phyloP scores from a whole-genome alignment of 2,797 vertebrate species.

The Pantherophis alleghaniensis region DNA sequence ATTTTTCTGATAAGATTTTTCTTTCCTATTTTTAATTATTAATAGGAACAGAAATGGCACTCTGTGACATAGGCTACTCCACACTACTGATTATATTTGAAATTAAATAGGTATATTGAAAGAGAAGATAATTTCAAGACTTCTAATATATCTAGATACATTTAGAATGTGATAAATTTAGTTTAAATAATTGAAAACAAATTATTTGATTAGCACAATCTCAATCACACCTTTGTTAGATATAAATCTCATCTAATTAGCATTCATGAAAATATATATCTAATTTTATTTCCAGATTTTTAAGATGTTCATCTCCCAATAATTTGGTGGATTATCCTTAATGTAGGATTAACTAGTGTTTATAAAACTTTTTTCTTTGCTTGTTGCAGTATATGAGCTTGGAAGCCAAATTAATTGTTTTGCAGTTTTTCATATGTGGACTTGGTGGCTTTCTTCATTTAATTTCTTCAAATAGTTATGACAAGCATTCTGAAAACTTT shows the following conservation, averaged over 20 bases:
- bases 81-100: not conserved
- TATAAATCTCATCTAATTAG: conserved; percentile 14
- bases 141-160: conserved; percentile 24
- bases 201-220: not conserved
- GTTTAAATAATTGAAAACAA: conserved; percentile 12
- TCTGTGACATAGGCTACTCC: not conserved
- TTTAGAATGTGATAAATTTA: conserved; percentile 16
- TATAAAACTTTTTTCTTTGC: conserved; percentile 26
- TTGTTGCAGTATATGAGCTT: not conserved
- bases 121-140: not conserved
- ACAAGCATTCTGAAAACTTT: not conserved
- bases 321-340: conserved; percentile 8
- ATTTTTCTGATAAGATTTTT: not conserved
- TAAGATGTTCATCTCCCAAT: not conserved
- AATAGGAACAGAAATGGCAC: not conserved
- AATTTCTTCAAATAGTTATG: conserved; percentile 8
- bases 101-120: not conserved
- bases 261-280: not conserved
- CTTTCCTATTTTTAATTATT: not conserved
- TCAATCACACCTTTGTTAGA: not conserved
- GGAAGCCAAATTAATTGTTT: conserved; percentile 11
- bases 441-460: not conserved
- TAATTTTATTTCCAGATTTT: conserved; percentile 8
- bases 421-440: conserved; percentile 16
- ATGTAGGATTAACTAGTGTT: not conserved